Evolutionary conservation across 2,797 vertebrate species (phyloP).

Genomic region (Argya squamiceps): DNA sequence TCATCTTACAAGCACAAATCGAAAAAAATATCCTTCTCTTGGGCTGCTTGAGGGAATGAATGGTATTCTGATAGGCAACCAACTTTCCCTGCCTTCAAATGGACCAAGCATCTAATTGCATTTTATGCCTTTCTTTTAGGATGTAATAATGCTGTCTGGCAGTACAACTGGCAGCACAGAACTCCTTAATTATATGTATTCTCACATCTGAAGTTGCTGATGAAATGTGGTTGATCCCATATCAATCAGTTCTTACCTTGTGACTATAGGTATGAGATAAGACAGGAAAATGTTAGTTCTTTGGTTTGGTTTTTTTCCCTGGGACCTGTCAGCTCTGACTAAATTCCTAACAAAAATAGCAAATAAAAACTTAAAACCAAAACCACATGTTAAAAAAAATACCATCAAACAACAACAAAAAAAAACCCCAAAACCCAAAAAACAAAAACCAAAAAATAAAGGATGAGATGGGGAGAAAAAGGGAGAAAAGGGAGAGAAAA

Average conservation of each 20-base stretch:
- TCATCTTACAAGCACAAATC: neutral
- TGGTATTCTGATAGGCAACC: neutral
- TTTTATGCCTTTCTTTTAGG: neutral
- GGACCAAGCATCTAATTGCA: neutral
- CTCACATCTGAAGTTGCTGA: neutral
- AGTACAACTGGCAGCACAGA: neutral
- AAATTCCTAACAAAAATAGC: neutral
- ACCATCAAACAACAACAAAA: neutral
- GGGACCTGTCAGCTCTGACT: neutral
- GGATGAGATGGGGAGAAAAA: rapidly evolving
- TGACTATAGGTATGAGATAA: neutral
- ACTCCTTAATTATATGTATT: neutral
- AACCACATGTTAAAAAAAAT: neutral
- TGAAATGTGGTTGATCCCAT: neutral
- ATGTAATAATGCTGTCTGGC: neutral
- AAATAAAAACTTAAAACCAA: too few species aligned
- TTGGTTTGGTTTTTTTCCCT: neutral
- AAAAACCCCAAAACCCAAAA: rapidly evolving
- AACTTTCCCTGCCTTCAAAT: neutral
- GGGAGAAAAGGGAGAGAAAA: neutral
- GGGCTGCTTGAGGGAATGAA: neutral
- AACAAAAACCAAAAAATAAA: rapidly evolving
- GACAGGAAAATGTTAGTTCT: neutral
- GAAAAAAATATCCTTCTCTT: neutral
- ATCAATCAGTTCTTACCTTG: neutral